Evolutionary conservation across 2,797 vertebrate genomes (phyloP).

Genomic region (Sphenopsis melanotis): DNA sequence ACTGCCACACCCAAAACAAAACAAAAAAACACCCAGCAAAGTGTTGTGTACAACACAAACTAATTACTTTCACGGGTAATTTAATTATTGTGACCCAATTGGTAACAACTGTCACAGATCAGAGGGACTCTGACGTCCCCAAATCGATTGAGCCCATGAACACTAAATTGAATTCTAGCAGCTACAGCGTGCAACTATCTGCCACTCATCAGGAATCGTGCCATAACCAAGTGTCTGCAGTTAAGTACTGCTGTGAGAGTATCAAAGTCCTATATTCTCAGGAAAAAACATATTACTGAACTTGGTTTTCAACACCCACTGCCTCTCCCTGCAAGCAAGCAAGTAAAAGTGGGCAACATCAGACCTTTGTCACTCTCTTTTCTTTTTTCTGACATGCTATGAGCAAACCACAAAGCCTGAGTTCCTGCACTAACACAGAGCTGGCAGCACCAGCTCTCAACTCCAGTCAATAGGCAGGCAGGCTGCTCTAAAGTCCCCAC

Average conservation of each 20-base stretch:
- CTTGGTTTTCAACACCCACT: background rate
- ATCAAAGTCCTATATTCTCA: background rate
- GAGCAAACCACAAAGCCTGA: slow-evolving; percentile 23
- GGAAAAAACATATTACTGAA: background rate
- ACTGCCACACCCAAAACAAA: background rate
- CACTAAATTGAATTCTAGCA: background rate
- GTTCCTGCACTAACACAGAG: slow-evolving; percentile 8
- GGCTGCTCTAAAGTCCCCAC: background rate
- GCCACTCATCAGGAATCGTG: background rate
- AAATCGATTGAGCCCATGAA: background rate
- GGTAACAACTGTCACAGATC: background rate
- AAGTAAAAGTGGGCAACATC: slow-evolving; percentile 15
- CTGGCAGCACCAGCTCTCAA: slow-evolving; percentile 8
- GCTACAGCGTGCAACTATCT: background rate
- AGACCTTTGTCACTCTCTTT: slow-evolving; percentile 6
- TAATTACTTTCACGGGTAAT: background rate
- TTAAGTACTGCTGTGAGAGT: background rate
- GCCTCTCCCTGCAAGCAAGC: background rate
- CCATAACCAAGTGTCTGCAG: background rate
- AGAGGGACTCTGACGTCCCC: background rate
- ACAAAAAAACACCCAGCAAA: background rate
- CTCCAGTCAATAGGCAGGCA: slow-evolving; percentile 16
- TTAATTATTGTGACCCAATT: background rate
- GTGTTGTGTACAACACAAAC: background rate
- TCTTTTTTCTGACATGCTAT: slow-evolving; percentile 12